Base-by-base conservation (phyloP, 1,140 invertebrate genomes). In the Nasonia vitripennis region DNA sequence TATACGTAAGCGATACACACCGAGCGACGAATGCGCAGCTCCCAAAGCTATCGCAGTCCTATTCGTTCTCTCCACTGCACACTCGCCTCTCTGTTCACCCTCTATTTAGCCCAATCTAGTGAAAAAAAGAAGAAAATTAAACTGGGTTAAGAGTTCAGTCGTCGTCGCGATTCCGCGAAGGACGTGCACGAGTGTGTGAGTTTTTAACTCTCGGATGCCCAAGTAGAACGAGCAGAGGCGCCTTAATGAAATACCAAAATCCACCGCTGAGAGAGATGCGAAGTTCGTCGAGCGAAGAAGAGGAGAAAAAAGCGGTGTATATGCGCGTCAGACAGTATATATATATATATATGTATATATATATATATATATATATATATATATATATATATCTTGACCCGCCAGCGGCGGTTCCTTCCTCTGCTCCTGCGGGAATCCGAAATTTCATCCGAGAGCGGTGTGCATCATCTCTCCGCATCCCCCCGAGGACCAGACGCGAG, bases 331-430 rank as follows among this genome's bases (percentile, higher is more conserved):
- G 45, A 78, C 23, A 73, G 48, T 20, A 78, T 27, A n/a, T 68
- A 55, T 67, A 78, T 74, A 78, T 41, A 41, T 41, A 41, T 41
- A 9, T 41, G 7, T 41, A 10, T 41, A n/a, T n/a, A n/a, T n/a
- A n/a, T 20, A 78, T 27, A n/a, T 68, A 55, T 67, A 78, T 41
- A 41, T 41, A 41, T 41, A 41, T 41, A 9, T 45, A 7, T 45
- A 10, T 45, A 45, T 45, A 45, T 45, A 5, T 45, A 6, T 83
- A 77, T 86, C 81, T 83, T 75, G 78, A 10, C 55, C 74, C 78
- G 55, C 55, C 55, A 62, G 83, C 23, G 81, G 78, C 78, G 86
- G 73, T 86, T 78, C 78, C 86, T 82, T 68, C 71, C 68, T 27
- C 27, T 75, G 62, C 75, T 82, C 74, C 81, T 67, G 27, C 27